Base-by-base conservation (phyloP, 1,140 invertebrate genomes). In the Drosophila neocordata region DNA sequence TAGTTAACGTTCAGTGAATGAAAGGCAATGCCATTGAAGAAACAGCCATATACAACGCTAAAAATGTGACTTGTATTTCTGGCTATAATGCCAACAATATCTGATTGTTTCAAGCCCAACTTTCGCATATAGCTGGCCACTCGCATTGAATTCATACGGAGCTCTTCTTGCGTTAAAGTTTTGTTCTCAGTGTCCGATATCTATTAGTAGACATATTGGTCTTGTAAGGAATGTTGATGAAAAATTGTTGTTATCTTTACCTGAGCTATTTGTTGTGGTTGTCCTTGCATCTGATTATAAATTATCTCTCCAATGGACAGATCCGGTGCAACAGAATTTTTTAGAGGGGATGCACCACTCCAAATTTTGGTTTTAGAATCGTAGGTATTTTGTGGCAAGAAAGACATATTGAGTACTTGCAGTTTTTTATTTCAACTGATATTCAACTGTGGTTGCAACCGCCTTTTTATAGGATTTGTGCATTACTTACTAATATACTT, bases 251-350 rank as follows among this genome's bases (percentile, higher is more conserved):
- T 1, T 8, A n/a, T 18, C 6, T 8, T 20, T 2, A 73, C 73
- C 35, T 77, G 73, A 1, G 59, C 73, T 31, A 73, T 48, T 2
- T 18, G 24, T 13, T 73, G 68, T 4, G 73, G 70, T 37, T 65
- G 60, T 0, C 56, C 52, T 0, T 15, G 18, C 65, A 73, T 60
- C 22, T 73, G 55, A 18, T 73, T 55, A 22, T 61, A 73, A 4
- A 73, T 60, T 6, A 73, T 56, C 22, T 56, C 72, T 1, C 74
- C 74, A 4, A 73, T 22, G 11, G 65, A 77, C 13, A 57, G 22
- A 15, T 73, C 51, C 7, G 44, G 24, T 13, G 41, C 37, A 34
- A 65, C 69, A 8, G 41, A 51, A 2, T 12, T 4, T 1, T 8
- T 2, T 27, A n/a, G 13, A 2, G 52, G 20, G 1, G 48, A 31